Percentiles rank a stretch among this genome's conserved stretches.
phyloP scores from a whole-genome alignment of 2,113 vertebrate genomes.

The Gambusia affinis region DNA sequence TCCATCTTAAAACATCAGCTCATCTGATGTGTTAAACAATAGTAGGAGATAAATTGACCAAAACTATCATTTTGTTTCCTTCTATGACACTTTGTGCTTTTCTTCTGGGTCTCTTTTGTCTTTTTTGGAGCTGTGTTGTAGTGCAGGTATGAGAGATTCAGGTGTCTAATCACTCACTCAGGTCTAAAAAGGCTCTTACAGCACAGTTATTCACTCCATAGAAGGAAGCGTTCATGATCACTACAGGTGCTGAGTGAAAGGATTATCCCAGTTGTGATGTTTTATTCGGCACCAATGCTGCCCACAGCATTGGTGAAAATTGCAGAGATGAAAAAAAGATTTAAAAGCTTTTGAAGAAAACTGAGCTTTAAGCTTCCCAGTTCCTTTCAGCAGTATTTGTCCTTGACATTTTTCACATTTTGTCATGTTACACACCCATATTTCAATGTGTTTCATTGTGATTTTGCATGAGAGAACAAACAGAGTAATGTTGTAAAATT shows the following conservation, averaged over 20 bases:
- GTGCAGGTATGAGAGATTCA: conserved; percentile 5
- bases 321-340: no score
- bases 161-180: conserved; percentile 40
- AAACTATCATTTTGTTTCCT: neutral
- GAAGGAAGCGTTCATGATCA: conserved; percentile 6
- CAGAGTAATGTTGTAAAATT: no score
- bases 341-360: no score
- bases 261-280: conserved; percentile 16
- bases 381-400: no score
- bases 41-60: no score
- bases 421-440: no score
- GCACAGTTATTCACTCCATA: conserved; percentile 5
- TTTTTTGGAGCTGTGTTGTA: conserved; percentile 7
- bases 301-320: neutral
- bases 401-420: no score
- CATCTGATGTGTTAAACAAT: no score
- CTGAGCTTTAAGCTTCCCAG: no score
- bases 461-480: no score
- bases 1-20: no score
- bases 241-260: conserved; percentile 14
- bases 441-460: no score
- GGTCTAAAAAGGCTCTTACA: conserved; percentile 27
- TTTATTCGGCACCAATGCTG: neutral
- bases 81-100: neutral
- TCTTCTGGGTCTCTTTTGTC: neutral